phyloP scores from a whole-genome alignment of 2,797 vertebrate species.

The Danio jaintianensis region DNA sequence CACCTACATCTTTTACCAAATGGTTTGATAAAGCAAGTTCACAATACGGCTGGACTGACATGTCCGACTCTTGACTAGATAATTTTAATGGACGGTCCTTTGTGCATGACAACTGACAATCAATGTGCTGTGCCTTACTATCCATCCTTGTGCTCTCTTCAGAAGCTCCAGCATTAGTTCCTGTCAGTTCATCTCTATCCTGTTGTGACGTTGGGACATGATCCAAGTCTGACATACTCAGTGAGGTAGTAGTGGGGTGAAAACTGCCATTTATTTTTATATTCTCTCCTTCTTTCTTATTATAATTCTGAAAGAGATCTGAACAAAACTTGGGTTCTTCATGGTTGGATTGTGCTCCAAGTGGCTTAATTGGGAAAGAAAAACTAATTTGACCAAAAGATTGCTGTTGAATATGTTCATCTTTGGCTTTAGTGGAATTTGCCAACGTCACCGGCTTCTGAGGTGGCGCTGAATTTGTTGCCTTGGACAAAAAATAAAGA shows the following conservation, averaged over 20 bases:
- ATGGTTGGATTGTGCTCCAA: not conserved
- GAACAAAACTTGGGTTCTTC: constrained; percentile 18
- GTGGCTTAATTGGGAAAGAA: not conserved
- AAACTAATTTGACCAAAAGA: not conserved
- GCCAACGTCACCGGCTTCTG: constrained; percentile 1
- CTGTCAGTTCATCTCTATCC: not conserved
- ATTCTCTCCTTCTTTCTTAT: not conserved
- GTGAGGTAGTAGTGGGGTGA: constrained; percentile 27
- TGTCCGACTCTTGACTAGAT: too few relatives aligned
- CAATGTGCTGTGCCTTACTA: not conserved
- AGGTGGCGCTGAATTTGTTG: constrained; percentile 17
- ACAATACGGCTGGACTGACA: too few relatives aligned
- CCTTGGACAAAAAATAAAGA: constrained; percentile 25
- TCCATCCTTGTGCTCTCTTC: not conserved
- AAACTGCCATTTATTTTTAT: constrained; percentile 16
- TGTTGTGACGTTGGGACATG: constrained; percentile 14
- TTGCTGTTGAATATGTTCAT: constrained; percentile 2
- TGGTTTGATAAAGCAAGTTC: not conserved
- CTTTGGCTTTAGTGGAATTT: constrained; percentile 20
- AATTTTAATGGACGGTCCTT: constrained; percentile 40
- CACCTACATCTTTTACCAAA: constrained; percentile 1
- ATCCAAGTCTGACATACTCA: constrained; percentile 24
- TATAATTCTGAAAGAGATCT: constrained; percentile 14
- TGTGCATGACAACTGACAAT: not conserved
- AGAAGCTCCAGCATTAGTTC: not conserved